Evolutionary conservation across 2,113 vertebrate species (phyloP), one percentile per base, ranked within the genome.

Genomic region (Oncorhynchus clarkii): DNA sequence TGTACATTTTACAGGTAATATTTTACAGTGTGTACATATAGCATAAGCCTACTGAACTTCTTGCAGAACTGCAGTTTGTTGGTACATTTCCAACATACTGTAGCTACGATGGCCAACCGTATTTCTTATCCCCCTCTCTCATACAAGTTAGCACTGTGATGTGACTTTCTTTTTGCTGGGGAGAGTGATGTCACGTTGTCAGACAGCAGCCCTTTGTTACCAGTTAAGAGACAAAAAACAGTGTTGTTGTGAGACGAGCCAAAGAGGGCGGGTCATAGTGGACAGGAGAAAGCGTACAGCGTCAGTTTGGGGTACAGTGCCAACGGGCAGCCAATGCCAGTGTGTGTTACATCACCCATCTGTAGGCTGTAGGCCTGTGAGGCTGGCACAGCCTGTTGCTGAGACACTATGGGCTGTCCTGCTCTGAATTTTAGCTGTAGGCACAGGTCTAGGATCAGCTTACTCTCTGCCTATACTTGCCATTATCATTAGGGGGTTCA

Each of bases 351-450:
- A 75, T 88, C 89, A 89, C 73, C 86, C 73, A 80, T 76, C 39
- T 45, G 9, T 45, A 34, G 9, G 3, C 48, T 51, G 48, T 14
- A 7, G 79, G 80, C 26, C 82, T 67, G 81, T 87, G 90, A 91
- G 90, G 82, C 89, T 92, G 92, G 91, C 91, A 92, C 92, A 84
- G 91, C 87, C 90, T 85, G 89, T 77, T 84, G 83, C 86, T 82
- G 80, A 84, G 77, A 83, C 67, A 90, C 76, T 77, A 82, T 85
- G 85, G 20, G 11, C 7, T 8, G 22, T 22, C 20, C 60, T 18
- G 49, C 39, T 18, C 49, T 54, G 49, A 9, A 4, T 54, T 54
- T 16, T 54, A 54, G 49, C 16, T 54, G 49, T 18, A 54, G 12
- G 16, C 49, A 54, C 49, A 54, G 49, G 8, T 45, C 39, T 45